Base-by-base conservation (phyloP, 2,113 vertebrate species). In the Percina caprodes region DNA sequence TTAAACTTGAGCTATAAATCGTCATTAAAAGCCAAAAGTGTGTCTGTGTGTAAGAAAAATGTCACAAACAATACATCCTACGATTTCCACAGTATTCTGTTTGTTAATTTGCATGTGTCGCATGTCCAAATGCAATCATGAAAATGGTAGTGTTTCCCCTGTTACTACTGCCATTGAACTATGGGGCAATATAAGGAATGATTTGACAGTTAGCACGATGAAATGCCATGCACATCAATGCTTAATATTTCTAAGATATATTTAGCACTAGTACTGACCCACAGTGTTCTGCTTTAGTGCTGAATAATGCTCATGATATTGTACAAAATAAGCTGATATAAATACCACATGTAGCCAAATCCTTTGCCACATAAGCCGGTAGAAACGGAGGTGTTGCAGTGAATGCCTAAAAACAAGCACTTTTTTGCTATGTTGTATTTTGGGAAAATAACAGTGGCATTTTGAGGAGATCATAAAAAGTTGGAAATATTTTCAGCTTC, bases 161-260 rank as follows among this genome's bases (percentile, higher is more conserved):
- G 33, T 72, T 62, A 42, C 26, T 48, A n/a, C 67, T 67, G 19
- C 24, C 18, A 52, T 19, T 62, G 42, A 55, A 48, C 69, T 26
- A 62, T 72, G 48, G 85, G 45, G 58, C 48, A 81, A 52, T 42
- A 74, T 74, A 59, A 85, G 33, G 12, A 62, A 86, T 52, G 30
- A 21, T 65, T 42, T 66, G 24, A 88, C 24, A 68, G 45, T 60
- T 39, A 74, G 49, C 74, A 74, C 61, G 69, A 82, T 84, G 61
- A 85, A 86, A 86, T 82, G 63, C 14, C 76, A 83, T 82, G 82
- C 82, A 86, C 42, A 69, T 30, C 49, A 66, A 72, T 69, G 30
- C 23, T 48, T 66, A 13, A 62, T 72, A 51, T 71, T 61, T 80
- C 55, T 63, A 77, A 67, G 68, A 61, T 80, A 23, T 69, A 59